A percentile compares a stretch with the other conserved stretches of the same genome.
Evolutionary conservation across 2,888 invertebrate species (phyloP).

Genomic region (Frankliniella fusca): DNA sequence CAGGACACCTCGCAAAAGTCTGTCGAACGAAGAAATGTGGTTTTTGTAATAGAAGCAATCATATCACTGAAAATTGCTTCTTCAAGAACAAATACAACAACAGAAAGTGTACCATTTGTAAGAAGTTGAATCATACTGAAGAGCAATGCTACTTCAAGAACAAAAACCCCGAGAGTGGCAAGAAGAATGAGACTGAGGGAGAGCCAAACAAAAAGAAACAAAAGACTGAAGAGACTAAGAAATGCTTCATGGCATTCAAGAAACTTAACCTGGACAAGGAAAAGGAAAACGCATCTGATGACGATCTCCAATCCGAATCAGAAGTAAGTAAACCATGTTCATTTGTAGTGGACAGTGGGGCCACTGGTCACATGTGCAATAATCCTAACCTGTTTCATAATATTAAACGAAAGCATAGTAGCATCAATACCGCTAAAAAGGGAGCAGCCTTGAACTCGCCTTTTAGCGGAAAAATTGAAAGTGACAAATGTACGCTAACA

Average conservation of each 20-base stretch:
- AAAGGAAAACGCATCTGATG: no score
- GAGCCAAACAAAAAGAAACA: not conserved
- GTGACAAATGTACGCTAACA: slow-evolving; percentile 11
- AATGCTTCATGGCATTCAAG: not conserved
- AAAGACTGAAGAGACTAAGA: not conserved
- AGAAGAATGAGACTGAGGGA: no score
- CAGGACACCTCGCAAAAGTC: not conserved
- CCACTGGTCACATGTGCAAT: not conserved
- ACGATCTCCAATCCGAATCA: no score
- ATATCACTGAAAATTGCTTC: not conserved
- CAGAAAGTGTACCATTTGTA: not conserved
- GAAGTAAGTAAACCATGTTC: not conserved
- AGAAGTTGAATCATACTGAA: not conserved
- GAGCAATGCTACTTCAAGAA: not conserved
- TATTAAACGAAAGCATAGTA: not conserved
- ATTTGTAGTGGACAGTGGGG: not conserved
- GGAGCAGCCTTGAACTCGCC: not conserved
- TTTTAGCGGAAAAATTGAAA: not conserved
- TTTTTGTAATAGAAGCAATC: not conserved
- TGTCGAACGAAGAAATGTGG: not conserved
- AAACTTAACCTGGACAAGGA: not conserved
- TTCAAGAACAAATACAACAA: not conserved
- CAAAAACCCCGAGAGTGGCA: no score
- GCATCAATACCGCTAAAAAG: not conserved
- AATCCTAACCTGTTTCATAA: not conserved